These are phyloP conservation scores for Argentina silus DNA, from an alignment of 2,797 vertebrate genomes.

Conservation along the genomic window DNA sequence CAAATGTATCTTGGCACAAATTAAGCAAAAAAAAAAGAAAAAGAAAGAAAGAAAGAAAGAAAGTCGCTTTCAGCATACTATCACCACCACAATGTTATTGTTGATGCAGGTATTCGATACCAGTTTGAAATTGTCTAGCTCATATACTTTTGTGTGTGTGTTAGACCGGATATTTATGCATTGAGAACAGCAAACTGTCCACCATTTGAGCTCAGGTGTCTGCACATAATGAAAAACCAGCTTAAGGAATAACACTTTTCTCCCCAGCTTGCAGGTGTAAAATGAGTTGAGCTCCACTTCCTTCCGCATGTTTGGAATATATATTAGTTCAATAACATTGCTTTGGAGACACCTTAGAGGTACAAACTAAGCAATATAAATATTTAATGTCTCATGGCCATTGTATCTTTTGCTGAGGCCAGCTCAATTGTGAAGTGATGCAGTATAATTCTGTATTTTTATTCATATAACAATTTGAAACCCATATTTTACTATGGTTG, in stretches of 20 bases:
- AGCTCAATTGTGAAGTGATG: conserved; percentile 78
- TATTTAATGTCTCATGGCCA: conserved; percentile 74
- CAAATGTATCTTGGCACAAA: neutral
- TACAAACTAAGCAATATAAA: conserved; percentile 66
- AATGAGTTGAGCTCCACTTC: conserved; percentile 49
- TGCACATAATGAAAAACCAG: conserved; percentile 9
- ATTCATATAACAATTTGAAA: conserved; percentile 75
- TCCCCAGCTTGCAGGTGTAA: conserved; percentile 33
- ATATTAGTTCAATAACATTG: conserved; percentile 74
- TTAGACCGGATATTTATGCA: neutral
- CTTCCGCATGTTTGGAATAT: conserved; percentile 57
- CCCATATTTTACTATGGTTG: conserved; percentile 52
- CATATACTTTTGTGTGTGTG: neutral
- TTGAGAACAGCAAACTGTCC: neutral
- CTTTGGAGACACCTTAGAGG: conserved; percentile 58
- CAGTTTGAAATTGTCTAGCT: neutral
- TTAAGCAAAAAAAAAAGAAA: conserved; percentile 20
- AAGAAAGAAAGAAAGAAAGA: conserved; percentile 25
- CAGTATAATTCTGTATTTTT: conserved; percentile 81
- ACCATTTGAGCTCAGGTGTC: neutral
- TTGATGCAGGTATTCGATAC: conserved; percentile 9
- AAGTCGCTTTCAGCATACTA: conserved; percentile 5
- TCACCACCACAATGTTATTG: neutral
- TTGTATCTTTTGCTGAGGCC: conserved; percentile 82
- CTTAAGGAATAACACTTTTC: neutral